Conservation (phyloP, 2,797 vertebrate genomes). For the Xenopus petersii region DNA sequence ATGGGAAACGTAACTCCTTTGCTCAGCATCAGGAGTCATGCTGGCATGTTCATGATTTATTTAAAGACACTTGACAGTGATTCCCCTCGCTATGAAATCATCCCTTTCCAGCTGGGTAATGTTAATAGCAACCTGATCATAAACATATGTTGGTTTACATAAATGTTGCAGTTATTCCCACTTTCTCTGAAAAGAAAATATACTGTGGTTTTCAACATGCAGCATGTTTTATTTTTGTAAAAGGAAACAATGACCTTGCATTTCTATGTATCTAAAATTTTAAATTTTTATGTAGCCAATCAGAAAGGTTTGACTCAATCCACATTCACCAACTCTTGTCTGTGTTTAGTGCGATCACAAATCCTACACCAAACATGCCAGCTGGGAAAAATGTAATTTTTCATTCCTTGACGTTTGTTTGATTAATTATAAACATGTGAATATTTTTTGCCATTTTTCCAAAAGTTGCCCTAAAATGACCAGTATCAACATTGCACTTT, state of each 20-base stretch:
- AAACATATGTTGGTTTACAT: slow-evolving; percentile 70
- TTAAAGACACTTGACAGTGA: slow-evolving; percentile 57
- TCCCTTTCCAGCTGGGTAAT: slow-evolving; percentile 65
- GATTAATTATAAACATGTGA: slow-evolving; percentile 30
- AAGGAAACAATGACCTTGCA: slow-evolving; percentile 44
- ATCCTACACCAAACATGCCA: slow-evolving; percentile 54
- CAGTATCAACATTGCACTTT: no score
- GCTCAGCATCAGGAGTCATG: slow-evolving; percentile 44
- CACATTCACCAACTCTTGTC: slow-evolving; percentile 2
- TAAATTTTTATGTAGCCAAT: slow-evolving; percentile 48
- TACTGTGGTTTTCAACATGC: slow-evolving; percentile 56
- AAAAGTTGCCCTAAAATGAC: no score
- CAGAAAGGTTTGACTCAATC: no score
- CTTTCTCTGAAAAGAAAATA: slow-evolving; percentile 63
- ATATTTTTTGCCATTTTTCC: slow-evolving; percentile 1
- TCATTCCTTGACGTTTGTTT: slow-evolving; percentile 45
- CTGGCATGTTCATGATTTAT: slow-evolving; percentile 60
- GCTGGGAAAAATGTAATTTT: slow-evolving; percentile 51
- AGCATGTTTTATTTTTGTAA: slow-evolving; percentile 50
- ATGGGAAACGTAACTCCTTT: slow-evolving; percentile 57
- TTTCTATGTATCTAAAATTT: slow-evolving; percentile 46
- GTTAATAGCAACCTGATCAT: slow-evolving; percentile 70
- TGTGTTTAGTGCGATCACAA: slow-evolving; percentile 54
- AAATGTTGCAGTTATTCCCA: slow-evolving; percentile 56
- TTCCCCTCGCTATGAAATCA: slow-evolving; percentile 58